These are phyloP conservation scores for Polymixis lichenea DNA, from an alignment of 2,888 invertebrate species.

Conservation along the genomic window DNA sequence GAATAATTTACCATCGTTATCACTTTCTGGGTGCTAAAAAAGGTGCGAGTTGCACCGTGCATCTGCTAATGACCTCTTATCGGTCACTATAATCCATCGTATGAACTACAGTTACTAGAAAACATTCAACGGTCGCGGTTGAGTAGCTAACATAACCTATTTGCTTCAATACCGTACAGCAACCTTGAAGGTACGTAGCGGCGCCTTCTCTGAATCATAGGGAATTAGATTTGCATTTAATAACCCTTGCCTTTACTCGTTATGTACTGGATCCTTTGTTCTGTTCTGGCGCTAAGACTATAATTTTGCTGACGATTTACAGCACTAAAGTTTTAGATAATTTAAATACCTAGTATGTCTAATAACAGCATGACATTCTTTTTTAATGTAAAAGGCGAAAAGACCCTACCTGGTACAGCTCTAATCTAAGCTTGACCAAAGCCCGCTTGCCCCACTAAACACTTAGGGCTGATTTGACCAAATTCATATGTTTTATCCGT, in stretches of 20 bases:
- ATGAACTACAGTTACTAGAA: constrained; percentile 68
- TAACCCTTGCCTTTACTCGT: constrained; percentile 49
- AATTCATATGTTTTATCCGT: no score
- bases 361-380: not conserved
- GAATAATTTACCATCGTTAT: constrained; percentile 42
- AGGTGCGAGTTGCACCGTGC: constrained; percentile 64
- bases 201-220: constrained; percentile 71
- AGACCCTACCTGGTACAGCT: not conserved
- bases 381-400: not conserved
- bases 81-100: constrained; percentile 63
- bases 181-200: constrained; percentile 71
- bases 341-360: not conserved
- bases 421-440: not conserved
- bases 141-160: constrained; percentile 69
- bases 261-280: constrained; percentile 35
- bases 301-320: not conserved
- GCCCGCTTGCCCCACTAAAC: no score
- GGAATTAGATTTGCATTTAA: constrained; percentile 69
- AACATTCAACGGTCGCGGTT: constrained; percentile 71
- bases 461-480: no score
- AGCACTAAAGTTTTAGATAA: not conserved
- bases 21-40: constrained; percentile 37
- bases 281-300: constrained; percentile 6
- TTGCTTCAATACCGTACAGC: constrained; percentile 66
- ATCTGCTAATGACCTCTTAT: constrained; percentile 75